Conservation (phyloP, 2,888 invertebrate species). For the Ophion ellenae region DNA sequence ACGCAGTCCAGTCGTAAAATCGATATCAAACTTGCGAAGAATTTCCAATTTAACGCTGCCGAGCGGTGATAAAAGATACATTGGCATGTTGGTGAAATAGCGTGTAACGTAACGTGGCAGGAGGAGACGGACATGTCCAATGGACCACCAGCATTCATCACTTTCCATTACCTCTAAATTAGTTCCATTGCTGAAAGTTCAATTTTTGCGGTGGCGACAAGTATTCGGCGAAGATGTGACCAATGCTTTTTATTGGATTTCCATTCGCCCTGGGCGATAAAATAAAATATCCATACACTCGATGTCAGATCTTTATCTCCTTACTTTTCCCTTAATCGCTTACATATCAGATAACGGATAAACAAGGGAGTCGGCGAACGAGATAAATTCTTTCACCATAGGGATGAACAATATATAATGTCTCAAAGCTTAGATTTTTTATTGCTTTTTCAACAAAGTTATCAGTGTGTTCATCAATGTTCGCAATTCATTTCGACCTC, state of each 20-base stretch:
- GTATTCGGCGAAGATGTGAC: conserved; percentile 43
- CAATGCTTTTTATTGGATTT: conserved; percentile 41
- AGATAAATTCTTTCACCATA: too few relatives aligned
- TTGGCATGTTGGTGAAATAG: conserved; percentile 12
- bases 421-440: too few relatives aligned
- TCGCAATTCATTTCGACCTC: too few relatives aligned
- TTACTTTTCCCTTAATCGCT: too few relatives aligned
- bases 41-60: conserved; percentile 46
- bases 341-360: too few relatives aligned
- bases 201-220: conserved; percentile 48
- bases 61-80: conserved; percentile 14
- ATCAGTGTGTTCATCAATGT: too few relatives aligned
- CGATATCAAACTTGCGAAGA: conserved; percentile 38
- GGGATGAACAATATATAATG: too few relatives aligned
- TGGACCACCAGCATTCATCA: conserved; percentile 66
- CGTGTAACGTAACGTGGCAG: neutral
- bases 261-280: neutral
- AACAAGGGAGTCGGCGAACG: too few relatives aligned
- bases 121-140: neutral
- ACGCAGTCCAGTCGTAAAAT: conserved; percentile 22
- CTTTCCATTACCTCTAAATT: conserved; percentile 75
- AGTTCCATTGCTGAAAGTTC: conserved; percentile 63
- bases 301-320: too few relatives aligned
- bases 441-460: too few relatives aligned
- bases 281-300: neutral